phyloP scores from a whole-genome alignment of 2,888 invertebrate genomes.

The Cantharis lateralis region DNA sequence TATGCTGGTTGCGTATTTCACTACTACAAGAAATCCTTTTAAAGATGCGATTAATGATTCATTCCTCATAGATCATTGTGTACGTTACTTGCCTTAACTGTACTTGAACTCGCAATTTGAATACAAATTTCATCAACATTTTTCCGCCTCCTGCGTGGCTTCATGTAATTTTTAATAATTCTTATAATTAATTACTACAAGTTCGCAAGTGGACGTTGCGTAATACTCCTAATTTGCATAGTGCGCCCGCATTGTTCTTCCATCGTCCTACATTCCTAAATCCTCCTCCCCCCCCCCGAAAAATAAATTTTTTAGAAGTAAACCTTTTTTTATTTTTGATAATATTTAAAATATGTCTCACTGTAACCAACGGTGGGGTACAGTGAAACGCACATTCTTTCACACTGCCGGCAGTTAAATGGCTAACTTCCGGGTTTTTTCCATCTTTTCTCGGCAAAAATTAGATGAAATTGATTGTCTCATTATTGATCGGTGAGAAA shows the following conservation, averaged over 20 bases:
- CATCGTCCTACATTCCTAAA: background rate
- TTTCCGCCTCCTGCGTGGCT: background rate
- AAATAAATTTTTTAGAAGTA: no score
- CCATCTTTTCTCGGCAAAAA: background rate
- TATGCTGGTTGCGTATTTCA: background rate
- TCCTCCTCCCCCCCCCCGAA: background rate
- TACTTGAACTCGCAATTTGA: background rate
- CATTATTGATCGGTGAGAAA: background rate
- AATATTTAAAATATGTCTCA: background rate
- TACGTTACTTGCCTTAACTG: background rate
- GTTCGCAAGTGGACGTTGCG: background rate
- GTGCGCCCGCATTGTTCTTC: background rate
- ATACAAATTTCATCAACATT: background rate
- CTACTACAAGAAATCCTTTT: slow-evolving; percentile 10
- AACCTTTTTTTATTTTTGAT: no score
- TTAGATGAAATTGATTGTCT: background rate
- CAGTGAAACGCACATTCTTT: background rate
- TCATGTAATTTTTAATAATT: background rate
- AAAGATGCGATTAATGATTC: slow-evolving; percentile 9
- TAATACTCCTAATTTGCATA: background rate
- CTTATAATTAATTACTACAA: background rate
- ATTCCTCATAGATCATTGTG: background rate
- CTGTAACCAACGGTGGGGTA: background rate
- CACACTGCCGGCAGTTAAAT: no score
- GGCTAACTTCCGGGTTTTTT: background rate